Evolutionary conservation across 2,113 vertebrate genomes (phyloP).

Genomic region (Pelvicachromis taeniatus): DNA sequence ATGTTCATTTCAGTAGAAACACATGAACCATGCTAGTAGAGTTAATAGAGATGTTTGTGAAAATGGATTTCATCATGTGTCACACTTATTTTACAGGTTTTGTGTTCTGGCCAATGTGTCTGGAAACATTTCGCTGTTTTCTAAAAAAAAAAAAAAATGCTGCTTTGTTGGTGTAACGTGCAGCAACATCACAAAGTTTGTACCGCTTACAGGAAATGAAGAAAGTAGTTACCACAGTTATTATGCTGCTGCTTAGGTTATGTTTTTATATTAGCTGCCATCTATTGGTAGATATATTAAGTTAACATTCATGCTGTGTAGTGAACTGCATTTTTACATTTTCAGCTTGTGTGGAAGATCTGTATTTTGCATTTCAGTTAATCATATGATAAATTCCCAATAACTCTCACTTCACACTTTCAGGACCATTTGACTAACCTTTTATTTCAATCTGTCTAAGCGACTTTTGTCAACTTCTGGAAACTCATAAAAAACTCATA

Average conservation of each 20-base stretch:
- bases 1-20: neutral
- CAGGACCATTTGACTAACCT: neutral
- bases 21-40: neutral
- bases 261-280: neutral
- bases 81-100: neutral
- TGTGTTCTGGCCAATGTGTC: neutral
- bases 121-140: neutral
- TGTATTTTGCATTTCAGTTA: neutral
- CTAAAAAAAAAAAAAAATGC: neutral
- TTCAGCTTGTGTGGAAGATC: neutral
- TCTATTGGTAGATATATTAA: neutral
- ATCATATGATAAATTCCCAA: neutral
- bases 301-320: neutral
- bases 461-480: no score
- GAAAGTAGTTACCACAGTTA: neutral
- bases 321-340: neutral
- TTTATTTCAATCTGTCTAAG: neutral
- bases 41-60: neutral
- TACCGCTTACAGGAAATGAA: neutral
- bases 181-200: neutral
- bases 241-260: neutral
- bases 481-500: neutral
- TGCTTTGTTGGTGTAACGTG: neutral
- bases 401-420: neutral
- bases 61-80: neutral